A percentile compares a stretch with the other conserved stretches of the same genome.
These are phyloP conservation scores for Crotalus viridis DNA, from an alignment of 2,113 vertebrate species.

Conservation along the genomic window DNA sequence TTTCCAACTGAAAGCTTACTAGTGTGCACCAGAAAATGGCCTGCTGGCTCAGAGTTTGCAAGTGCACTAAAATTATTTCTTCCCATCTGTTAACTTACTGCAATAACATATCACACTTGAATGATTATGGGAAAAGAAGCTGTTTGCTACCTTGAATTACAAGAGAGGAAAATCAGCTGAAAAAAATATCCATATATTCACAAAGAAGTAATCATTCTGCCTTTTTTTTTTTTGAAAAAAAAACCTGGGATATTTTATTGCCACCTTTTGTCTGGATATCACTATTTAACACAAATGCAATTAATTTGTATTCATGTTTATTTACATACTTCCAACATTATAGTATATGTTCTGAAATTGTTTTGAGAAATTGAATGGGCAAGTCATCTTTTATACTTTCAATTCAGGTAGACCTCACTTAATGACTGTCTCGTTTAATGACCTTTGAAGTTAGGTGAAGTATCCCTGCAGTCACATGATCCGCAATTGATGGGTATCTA, in stretches of 20 bases:
- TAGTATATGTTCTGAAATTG: neutral
- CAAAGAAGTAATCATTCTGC: neutral
- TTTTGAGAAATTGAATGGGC: neutral
- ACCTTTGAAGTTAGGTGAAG: neutral
- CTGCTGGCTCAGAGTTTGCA: constrained; percentile 37
- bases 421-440: neutral
- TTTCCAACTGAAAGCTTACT: constrained; percentile 25
- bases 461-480: neutral
- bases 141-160: neutral
- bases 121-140: constrained; percentile 43
- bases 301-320: constrained; percentile 30
- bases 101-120: constrained; percentile 47
- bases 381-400: neutral
- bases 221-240: neutral
- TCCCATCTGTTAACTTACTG: constrained; percentile 46
- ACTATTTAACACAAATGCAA: constrained; percentile 21
- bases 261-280: neutral
- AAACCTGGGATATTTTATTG: neutral
- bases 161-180: constrained; percentile 35
- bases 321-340: constrained; percentile 19
- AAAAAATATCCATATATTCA: neutral
- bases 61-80: constrained; percentile 35
- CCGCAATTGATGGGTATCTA: neutral
- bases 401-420: neutral
- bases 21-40: constrained; percentile 13